These are phyloP conservation scores for Macquaria ambigua DNA, from an alignment of 2,113 vertebrate genomes.

Conservation along the genomic window DNA sequence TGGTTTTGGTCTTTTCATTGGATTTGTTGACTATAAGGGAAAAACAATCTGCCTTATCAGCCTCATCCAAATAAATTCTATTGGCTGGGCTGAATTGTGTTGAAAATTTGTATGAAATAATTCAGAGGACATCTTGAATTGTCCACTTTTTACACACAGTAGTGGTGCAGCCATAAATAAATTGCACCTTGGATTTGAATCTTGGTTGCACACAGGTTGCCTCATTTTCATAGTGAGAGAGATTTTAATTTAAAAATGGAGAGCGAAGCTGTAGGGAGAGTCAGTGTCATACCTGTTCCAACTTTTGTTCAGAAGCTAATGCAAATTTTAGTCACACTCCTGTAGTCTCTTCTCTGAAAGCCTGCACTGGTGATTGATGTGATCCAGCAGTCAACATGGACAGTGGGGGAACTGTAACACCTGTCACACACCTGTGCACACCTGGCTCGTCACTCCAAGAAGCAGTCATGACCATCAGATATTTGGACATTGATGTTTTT, in stretches of 20 bases:
- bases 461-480: neutral
- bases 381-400: neutral
- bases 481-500: neutral
- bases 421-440: neutral
- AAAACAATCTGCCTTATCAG: neutral
- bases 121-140: neutral
- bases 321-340: neutral
- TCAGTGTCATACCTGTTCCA: neutral
- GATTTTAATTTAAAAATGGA: too few species aligned
- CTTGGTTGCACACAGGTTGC: too few species aligned
- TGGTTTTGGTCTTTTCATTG: neutral
- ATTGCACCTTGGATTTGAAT: neutral
- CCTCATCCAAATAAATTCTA: neutral
- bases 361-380: neutral
- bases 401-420: neutral
- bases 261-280: too few species aligned
- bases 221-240: too few species aligned
- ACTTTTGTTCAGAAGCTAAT: neutral
- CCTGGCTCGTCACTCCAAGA: neutral
- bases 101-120: neutral
- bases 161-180: too few species aligned
- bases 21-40: neutral
- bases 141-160: neutral
- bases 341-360: too few species aligned
- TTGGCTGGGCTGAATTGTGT: neutral